Percentiles rank a stretch among this genome's conserved stretches.
These are phyloP conservation scores for Scophthalmus maximus DNA, from an alignment of 2,113 vertebrate species.

Conservation along the genomic window DNA sequence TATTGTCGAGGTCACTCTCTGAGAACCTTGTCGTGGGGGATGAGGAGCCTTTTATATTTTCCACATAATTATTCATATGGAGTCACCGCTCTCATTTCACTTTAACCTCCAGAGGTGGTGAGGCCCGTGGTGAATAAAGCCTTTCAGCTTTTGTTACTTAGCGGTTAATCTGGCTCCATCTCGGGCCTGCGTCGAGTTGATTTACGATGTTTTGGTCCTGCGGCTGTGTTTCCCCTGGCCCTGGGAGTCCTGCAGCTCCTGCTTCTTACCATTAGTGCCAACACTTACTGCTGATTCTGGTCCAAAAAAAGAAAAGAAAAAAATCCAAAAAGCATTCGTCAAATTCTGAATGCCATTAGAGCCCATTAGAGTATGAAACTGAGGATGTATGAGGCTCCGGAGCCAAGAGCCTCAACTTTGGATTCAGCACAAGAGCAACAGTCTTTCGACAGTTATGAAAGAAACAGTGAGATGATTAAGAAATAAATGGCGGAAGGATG, in stretches of 20 bases:
- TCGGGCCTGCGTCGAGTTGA: slow-evolving; percentile 27
- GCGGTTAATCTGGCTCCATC: slow-evolving; percentile 40
- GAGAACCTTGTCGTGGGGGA: too few species aligned
- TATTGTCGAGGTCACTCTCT: background rate
- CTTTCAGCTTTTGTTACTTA: slow-evolving; percentile 11
- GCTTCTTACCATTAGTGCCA: slow-evolving; percentile 40
- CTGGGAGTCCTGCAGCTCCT: slow-evolving; percentile 12
- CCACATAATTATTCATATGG: too few species aligned
- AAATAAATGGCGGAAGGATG: slow-evolving; percentile 6
- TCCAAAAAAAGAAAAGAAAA: background rate
- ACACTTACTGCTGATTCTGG: slow-evolving; percentile 44
- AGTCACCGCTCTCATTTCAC: background rate
- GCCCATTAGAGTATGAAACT: slow-evolving; percentile 63
- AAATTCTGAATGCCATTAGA: slow-evolving; percentile 51
- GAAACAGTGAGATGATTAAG: background rate
- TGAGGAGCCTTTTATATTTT: too few species aligned
- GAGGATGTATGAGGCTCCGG: slow-evolving; percentile 26
- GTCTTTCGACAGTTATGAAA: slow-evolving; percentile 7
- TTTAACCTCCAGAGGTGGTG: slow-evolving; percentile 21
- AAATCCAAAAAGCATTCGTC: slow-evolving; percentile 50
- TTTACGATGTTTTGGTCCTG: slow-evolving; percentile 53
- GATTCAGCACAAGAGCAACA: background rate
- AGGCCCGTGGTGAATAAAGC: too few species aligned
- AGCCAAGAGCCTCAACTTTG: slow-evolving; percentile 45
- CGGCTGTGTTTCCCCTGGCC: slow-evolving; percentile 23